Percentiles rank a stretch among this genome's conserved stretches.
Conservation (phyloP, 2,113 vertebrate species). For the Gopherus evgoodei region DNA sequence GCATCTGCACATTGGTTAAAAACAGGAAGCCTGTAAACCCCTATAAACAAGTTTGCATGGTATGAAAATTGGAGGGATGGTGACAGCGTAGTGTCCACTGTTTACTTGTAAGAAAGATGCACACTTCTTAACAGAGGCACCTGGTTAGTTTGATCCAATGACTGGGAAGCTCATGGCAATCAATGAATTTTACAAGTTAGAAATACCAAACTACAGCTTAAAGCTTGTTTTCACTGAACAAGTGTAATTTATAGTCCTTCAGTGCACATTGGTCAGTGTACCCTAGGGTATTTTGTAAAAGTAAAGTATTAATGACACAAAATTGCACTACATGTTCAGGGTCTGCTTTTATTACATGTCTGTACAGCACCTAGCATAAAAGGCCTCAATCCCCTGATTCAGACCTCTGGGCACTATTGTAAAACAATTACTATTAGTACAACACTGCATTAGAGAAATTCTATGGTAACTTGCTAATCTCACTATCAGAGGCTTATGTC, state of each 20-base stretch:
- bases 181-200: neutral
- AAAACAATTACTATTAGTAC: neutral
- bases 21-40: constrained; percentile 49
- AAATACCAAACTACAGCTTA: fast-evolving
- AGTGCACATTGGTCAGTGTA: neutral
- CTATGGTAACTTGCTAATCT: neutral
- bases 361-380: neutral
- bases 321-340: neutral
- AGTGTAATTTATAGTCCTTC: neutral
- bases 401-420: neutral
- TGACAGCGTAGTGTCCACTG: neutral
- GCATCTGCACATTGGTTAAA: constrained; percentile 15
- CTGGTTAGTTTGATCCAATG: fast-evolving
- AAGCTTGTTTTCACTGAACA: neutral
- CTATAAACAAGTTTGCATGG: neutral
- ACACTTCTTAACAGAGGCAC: neutral
- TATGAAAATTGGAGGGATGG: neutral
- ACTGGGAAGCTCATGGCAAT: neutral
- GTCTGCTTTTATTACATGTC: neutral
- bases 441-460: neutral
- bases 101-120: neutral
- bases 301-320: neutral
- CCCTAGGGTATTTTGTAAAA: neutral
- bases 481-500: neutral
- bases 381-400: neutral